Base-by-base conservation (phyloP, 2,797 vertebrate genomes). In the Coccyzus lansbergi region DNA sequence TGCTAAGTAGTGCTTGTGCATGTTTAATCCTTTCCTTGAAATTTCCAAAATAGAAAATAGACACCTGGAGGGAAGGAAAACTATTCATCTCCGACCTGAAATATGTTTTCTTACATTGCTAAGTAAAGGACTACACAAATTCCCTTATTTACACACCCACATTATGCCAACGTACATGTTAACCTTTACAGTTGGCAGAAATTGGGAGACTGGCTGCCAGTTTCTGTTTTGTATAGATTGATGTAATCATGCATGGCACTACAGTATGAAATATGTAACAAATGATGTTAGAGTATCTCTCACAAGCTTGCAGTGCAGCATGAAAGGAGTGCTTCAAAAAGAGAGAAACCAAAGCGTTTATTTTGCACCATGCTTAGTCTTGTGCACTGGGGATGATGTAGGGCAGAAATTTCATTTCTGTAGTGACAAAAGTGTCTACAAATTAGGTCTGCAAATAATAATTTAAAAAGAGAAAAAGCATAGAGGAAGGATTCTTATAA, bases 131-230 rank as follows among this genome's bases (percentile, higher is more conserved):
- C 94, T 95, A 88, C 92, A 96, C 92, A 95, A 72, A 86, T 93
- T 96, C 83, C 86, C 92, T 96, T 96, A 96, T 96, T 97, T 96
- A 96, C 93, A 97, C 86, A 40, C 93, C 95, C 96, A 97, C 96
- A 97, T 97, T 97, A 97, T 94, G 96, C 89, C 95, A 95, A 97
- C 88, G 97, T 97, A 96, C 95, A 95, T 94, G 94, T 97, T 96
- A 97, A 93, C 97, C 92, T 96, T 97, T 97, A 97, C 95, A 91
- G 96, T 94, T 97, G 96, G 96, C 96, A 97, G 95, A 95, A 97
- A 93, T 78, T 94, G 90, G 74, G 88, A 97, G 94, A 96, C 84
- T 96, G 95, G 95, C 95, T 97, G 95, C 89, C 94, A 94, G 92
- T 96, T 96, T 97, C 93, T 95, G 95, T 95, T 94, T 92, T 97